A percentile compares a stretch with the other conserved stretches of the same genome.
These are phyloP conservation scores for Lasioglossum malachurum DNA, from an alignment of 2,888 invertebrate species.

Conservation along the genomic window DNA sequence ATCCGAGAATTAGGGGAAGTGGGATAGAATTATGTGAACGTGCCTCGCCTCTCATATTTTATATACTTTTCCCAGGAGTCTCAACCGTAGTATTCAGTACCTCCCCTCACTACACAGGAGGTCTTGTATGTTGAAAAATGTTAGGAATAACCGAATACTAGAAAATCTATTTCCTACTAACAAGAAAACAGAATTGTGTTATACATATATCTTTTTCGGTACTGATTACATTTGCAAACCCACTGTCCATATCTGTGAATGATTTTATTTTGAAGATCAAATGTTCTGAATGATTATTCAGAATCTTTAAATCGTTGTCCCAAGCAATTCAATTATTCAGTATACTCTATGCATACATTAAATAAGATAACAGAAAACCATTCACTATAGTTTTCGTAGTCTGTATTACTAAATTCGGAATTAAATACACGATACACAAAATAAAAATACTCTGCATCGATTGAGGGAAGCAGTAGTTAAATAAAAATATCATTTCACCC, in stretches of 20 bases:
- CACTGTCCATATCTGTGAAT: neutral
- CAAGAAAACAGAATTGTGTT: neutral
- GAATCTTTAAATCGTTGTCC: neutral
- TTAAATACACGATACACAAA: no score
- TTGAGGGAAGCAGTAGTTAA: no score
- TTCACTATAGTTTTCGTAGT: no score
- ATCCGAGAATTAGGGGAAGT: slow-evolving; percentile 47
- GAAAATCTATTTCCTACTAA: neutral
- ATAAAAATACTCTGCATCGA: no score
- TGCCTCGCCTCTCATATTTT: slow-evolving; percentile 50
- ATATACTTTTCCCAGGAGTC: slow-evolving; percentile 44
- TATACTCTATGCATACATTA: no score
- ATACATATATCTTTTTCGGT: neutral
- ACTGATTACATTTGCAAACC: neutral
- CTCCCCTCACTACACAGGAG: slow-evolving; percentile 4
- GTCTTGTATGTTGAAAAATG: neutral
- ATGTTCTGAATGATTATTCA: neutral
- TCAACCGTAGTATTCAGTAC: slow-evolving; percentile 33
- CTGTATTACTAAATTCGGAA: neutral
- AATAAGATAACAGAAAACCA: no score
- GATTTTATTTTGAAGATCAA: neutral
- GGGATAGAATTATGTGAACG: slow-evolving; percentile 57
- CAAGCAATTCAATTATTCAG: neutral
- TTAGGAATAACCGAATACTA: neutral
- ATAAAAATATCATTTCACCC: no score